phyloP scores from a whole-genome alignment of 2,888 invertebrate genomes.

The Eutolmus rufibarbis region DNA sequence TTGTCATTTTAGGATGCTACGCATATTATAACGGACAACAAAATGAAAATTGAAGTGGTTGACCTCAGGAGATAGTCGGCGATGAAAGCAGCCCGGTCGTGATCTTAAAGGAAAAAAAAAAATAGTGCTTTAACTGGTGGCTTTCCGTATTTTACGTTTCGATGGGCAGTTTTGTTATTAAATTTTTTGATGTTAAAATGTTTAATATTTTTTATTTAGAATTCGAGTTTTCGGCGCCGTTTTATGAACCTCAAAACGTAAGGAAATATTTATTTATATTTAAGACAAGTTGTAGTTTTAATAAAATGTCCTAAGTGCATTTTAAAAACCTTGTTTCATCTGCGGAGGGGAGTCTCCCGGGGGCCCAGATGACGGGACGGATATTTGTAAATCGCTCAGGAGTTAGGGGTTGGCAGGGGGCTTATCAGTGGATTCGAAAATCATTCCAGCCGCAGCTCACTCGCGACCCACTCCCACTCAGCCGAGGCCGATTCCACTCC shows the following conservation, averaged over 20 bases:
- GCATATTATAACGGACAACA: constrained; percentile 73
- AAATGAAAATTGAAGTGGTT: constrained; percentile 72
- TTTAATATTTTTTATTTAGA: constrained; percentile 16
- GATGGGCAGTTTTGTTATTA: constrained; percentile 20
- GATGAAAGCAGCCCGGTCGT: background rate
- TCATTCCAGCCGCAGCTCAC: background rate
- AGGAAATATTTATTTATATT: constrained; percentile 6
- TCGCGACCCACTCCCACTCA: background rate
- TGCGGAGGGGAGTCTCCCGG: background rate
- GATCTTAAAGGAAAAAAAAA: background rate
- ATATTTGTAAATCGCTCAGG: background rate
- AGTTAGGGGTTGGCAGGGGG: background rate
- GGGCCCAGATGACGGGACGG: background rate
- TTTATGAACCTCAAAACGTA: background rate
- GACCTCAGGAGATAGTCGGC: constrained; percentile 73
- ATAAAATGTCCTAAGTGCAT: background rate
- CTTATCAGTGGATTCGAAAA: background rate
- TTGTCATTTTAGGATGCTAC: constrained; percentile 70
- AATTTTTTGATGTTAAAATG: constrained; percentile 4
- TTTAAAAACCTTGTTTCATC: background rate
- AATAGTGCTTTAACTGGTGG: constrained; percentile 52
- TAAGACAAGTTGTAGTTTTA: background rate
- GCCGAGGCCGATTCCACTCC: background rate
- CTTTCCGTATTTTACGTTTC: constrained; percentile 42
- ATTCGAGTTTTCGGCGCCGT: background rate